phyloP scores from a whole-genome alignment of 2,113 vertebrate species.

The Stegastes partitus region DNA sequence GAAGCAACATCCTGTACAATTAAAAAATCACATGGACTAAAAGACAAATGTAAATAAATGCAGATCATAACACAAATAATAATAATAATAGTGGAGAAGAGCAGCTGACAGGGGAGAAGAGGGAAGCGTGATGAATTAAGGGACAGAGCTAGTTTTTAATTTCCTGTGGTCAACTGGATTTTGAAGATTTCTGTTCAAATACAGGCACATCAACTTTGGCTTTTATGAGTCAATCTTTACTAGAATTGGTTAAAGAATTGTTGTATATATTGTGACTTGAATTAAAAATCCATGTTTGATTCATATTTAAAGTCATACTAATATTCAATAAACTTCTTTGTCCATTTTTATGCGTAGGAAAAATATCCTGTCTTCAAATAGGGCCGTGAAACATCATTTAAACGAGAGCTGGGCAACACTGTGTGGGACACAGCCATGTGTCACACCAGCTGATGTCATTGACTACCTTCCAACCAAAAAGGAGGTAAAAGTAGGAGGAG shows the following conservation, averaged over 20 bases:
- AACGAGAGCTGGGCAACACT: constrained; percentile 16
- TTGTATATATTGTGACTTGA: no score
- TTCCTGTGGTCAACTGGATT: no score
- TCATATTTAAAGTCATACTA: background rate
- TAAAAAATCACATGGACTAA: no score
- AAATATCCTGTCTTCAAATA: constrained; percentile 9
- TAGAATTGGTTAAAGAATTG: no score
- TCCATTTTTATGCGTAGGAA: background rate
- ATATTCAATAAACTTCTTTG: background rate
- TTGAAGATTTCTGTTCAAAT: background rate
- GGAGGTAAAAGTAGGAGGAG: constrained; percentile 46
- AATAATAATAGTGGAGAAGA: background rate
- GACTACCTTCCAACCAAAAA: constrained; percentile 50
- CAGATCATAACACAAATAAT: no score
- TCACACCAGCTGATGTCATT: constrained; percentile 52
- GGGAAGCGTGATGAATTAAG: background rate
- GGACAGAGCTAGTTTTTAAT: background rate
- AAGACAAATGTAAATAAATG: no score
- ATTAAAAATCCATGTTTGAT: background rate
- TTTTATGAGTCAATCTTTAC: no score
- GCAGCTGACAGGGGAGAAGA: background rate
- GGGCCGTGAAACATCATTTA: background rate
- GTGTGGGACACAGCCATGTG: constrained; percentile 38
- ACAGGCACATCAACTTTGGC: no score
- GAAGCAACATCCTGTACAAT: no score